Evolutionary conservation across 1,140 invertebrate species (phyloP).

Genomic region (Anoplophora glabripennis): DNA sequence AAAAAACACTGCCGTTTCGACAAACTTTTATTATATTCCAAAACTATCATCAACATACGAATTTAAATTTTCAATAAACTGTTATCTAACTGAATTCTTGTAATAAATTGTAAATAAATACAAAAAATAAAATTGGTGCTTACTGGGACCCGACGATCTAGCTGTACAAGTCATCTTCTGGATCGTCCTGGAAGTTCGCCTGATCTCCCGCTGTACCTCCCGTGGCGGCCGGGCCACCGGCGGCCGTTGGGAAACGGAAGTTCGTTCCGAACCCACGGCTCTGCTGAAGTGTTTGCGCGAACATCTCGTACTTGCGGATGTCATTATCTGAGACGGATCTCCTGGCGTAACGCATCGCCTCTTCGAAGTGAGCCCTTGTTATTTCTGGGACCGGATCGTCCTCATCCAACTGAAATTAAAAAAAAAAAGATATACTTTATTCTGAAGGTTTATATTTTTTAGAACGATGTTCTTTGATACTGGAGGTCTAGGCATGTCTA

Average conservation of each 20-base stretch:
- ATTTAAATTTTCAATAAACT: slow-evolving; percentile 8
- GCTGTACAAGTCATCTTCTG: slow-evolving; percentile 94
- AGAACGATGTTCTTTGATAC: too few species aligned
- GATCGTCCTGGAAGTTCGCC: slow-evolving; percentile 79
- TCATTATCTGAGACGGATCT: slow-evolving; percentile 99
- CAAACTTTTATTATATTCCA: slow-evolving; percentile 20
- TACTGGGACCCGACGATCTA: slow-evolving; percentile 54
- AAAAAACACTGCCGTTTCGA: slow-evolving; percentile 1
- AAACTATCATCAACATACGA: slow-evolving; percentile 17
- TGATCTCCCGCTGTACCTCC: slow-evolving; percentile 72
- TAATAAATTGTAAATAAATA: slow-evolving; percentile 18
- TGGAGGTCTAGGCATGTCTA: too few species aligned
- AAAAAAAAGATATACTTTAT: too few species aligned
- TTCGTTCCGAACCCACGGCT: slow-evolving; percentile 97
- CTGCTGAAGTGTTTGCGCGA: slow-evolving; percentile 98
- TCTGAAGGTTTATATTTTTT: too few species aligned
- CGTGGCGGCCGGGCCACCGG: slow-evolving; percentile 54
- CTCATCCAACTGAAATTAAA: slow-evolving; percentile 72
- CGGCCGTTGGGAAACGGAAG: slow-evolving; percentile 77
- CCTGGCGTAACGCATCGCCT: slow-evolving; percentile 98
- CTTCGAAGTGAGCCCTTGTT: slow-evolving; percentile 95
- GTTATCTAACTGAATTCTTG: slow-evolving; percentile 12
- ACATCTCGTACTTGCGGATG: slow-evolving; percentile 99
- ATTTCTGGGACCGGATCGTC: slow-evolving; percentile 99
- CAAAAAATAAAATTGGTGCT: slow-evolving; percentile 15